Conservation (phyloP, 2,888 invertebrate genomes). For the Lordiphosa andalusiaca region DNA sequence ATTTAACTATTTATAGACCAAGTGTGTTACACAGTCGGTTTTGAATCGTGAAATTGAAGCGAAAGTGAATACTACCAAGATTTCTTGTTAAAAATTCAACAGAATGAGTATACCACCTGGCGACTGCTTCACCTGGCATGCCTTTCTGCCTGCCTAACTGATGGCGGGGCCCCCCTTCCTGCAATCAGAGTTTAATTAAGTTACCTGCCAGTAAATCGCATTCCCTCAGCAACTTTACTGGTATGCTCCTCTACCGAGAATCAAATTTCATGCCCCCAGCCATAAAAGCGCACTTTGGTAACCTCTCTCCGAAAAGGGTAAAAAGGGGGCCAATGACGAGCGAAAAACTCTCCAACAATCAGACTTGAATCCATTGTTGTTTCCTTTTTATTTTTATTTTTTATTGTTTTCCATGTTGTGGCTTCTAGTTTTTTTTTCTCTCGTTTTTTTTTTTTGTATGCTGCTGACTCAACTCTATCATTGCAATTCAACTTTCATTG, state of each 20-base stretch:
- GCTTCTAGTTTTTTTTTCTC: conserved; percentile 25
- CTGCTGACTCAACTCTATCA: conserved; percentile 41
- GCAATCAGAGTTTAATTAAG: conserved; percentile 50
- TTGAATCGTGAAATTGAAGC: too few relatives aligned
- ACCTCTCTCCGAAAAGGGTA: conserved; percentile 23
- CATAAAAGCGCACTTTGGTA: conserved; percentile 49
- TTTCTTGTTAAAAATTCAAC: too few relatives aligned
- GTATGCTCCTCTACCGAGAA: conserved; percentile 65
- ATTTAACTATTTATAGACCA: too few relatives aligned
- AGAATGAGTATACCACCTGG: not conserved
- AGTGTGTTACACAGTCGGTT: too few relatives aligned
- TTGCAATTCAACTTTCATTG: conserved; percentile 60
- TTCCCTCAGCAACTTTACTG: conserved; percentile 44
- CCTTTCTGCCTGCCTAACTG: conserved; percentile 2
- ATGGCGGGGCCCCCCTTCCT: not conserved
- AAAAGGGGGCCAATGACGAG: conserved; percentile 44
- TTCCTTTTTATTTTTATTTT: conserved; percentile 21
- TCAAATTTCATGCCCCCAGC: conserved; percentile 62
- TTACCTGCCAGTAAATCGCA: conserved; percentile 45
- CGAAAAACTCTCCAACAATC: conserved; percentile 32
- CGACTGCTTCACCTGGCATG: conserved; percentile 2
- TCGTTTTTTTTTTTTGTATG: conserved; percentile 17
- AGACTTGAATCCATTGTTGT: conserved; percentile 24
- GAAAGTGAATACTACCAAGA: too few relatives aligned
- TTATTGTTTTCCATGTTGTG: conserved; percentile 37